phyloP scores from a whole-genome alignment of 2,797 vertebrate species.

The Macropodus opercularis region DNA sequence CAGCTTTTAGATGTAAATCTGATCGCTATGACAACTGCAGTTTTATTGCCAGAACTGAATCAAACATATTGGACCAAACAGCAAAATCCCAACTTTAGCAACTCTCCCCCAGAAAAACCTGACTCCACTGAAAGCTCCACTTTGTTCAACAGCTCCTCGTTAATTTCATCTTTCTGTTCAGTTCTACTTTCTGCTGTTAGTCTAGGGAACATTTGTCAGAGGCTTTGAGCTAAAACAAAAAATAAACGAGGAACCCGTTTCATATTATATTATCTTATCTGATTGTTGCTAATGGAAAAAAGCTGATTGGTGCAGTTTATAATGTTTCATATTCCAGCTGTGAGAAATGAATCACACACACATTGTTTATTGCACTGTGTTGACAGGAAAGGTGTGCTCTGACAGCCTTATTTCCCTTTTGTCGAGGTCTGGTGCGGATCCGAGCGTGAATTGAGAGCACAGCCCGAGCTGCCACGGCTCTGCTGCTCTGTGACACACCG shows the following conservation, averaged over 20 bases:
- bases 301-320: neutral
- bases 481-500: slow-evolving; percentile 58
- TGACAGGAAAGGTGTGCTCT: slow-evolving; percentile 30
- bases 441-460: slow-evolving; percentile 54
- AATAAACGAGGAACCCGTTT: neutral
- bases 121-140: too few relatives aligned
- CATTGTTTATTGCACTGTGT: neutral
- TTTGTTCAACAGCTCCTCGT: too few relatives aligned
- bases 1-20: too few relatives aligned
- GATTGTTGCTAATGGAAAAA: neutral
- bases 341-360: neutral
- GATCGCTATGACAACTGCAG: too few relatives aligned
- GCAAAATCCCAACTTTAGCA: too few relatives aligned
- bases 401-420: slow-evolving; percentile 38
- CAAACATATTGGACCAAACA: too few relatives aligned
- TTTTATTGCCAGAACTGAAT: too few relatives aligned
- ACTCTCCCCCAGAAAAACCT: too few relatives aligned
- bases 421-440: slow-evolving; percentile 42
- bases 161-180: too few relatives aligned
- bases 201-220: too few relatives aligned
- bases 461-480: slow-evolving; percentile 49
- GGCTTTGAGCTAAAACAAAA: too few relatives aligned
- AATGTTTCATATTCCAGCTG: neutral
- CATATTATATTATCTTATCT: neutral
- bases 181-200: too few relatives aligned